Percentiles rank a stretch among this genome's conserved stretches.
Evolutionary conservation across 2,797 vertebrate species (phyloP).

Genomic region (Chrosomus eos): DNA sequence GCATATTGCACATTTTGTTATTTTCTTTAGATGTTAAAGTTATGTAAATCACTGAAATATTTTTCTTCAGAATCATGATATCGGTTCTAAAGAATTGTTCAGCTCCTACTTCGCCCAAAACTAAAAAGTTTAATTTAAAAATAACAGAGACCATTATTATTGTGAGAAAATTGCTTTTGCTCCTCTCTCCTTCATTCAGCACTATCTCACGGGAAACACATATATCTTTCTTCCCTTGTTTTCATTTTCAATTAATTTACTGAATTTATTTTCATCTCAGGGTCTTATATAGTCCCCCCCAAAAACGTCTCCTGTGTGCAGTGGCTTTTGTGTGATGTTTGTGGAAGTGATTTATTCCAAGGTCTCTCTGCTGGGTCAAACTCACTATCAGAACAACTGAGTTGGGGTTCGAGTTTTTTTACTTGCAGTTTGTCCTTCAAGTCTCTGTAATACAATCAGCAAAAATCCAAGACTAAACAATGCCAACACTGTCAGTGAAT

Average conservation of each 20-base stretch:
- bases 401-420: conserved; percentile 65
- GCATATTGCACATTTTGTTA: not conserved
- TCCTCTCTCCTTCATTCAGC: conserved; percentile 62
- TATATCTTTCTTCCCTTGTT: conserved; percentile 60
- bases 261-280: conserved; percentile 72
- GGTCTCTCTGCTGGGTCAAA: conserved; percentile 61
- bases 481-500: conserved; percentile 14
- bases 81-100: not conserved
- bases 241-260: conserved; percentile 76
- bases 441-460: conserved; percentile 62
- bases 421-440: conserved; percentile 67
- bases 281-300: conserved; percentile 64
- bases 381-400: conserved; percentile 64
- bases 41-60: conserved; percentile 43
- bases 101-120: conserved; percentile 27
- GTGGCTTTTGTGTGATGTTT: conserved; percentile 62
- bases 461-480: conserved; percentile 53
- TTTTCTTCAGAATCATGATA: conserved; percentile 16
- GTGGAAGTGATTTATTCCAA: conserved; percentile 71
- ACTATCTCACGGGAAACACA: conserved; percentile 59
- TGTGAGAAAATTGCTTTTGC: conserved; percentile 71
- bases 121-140: conserved; percentile 57
- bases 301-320: conserved; percentile 65
- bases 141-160: conserved; percentile 67
- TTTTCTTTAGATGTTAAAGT: not conserved